phyloP scores from a whole-genome alignment of 2,888 invertebrate species.

The Apotomis capreana region DNA sequence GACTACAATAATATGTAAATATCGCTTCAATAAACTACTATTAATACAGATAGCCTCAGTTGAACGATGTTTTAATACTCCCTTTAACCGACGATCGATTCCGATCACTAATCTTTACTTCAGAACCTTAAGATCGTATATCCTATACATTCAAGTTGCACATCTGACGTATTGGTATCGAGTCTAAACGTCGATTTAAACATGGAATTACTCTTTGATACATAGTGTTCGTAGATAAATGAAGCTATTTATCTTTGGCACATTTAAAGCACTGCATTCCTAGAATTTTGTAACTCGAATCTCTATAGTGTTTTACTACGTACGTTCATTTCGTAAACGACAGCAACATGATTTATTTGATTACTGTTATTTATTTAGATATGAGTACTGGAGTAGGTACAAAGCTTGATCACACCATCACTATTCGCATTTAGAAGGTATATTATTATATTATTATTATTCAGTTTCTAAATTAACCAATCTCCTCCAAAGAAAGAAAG shows the following conservation, averaged over 20 bases:
- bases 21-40: slow-evolving; percentile 18
- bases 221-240: slow-evolving; percentile 61
- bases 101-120: slow-evolving; percentile 12
- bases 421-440: too few species aligned
- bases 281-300: slow-evolving; percentile 27
- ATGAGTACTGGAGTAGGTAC: not conserved
- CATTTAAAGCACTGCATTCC: slow-evolving; percentile 46
- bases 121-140: not conserved
- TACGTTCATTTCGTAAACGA: slow-evolving; percentile 9
- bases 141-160: not conserved
- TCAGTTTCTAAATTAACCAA: too few species aligned
- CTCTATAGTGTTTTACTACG: slow-evolving; percentile 9
- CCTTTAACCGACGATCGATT: slow-evolving; percentile 7
- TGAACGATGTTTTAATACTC: slow-evolving; percentile 26
- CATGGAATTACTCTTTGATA: slow-evolving; percentile 34
- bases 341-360: slow-evolving; percentile 3
- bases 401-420: too few species aligned
- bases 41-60: slow-evolving; percentile 18
- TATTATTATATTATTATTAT: too few species aligned
- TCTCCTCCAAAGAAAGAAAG: too few species aligned
- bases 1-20: slow-evolving; percentile 17
- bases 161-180: not conserved
- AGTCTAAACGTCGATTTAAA: slow-evolving; percentile 11
- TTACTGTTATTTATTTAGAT: not conserved
- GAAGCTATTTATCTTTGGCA: slow-evolving; percentile 64